phyloP scores from a whole-genome alignment of 2,888 invertebrate species.

The Brachyptera risi region DNA sequence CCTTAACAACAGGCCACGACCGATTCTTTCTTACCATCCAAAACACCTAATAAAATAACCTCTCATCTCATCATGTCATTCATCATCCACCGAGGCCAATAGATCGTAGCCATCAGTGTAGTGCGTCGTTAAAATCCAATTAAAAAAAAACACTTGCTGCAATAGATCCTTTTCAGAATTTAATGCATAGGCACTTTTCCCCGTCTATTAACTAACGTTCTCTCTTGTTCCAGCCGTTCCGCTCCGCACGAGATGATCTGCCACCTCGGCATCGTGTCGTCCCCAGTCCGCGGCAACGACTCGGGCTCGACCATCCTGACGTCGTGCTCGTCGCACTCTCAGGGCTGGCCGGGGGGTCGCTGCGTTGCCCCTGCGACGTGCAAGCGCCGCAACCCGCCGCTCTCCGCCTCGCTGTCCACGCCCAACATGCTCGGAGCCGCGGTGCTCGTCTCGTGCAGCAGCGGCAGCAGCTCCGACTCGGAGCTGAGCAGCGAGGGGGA shows the following conservation, averaged over 20 bases:
- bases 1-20: too few relatives aligned
- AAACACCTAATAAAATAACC: too few relatives aligned
- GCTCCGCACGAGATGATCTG: background rate
- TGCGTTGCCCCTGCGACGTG: background rate
- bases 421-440: constrained; percentile 45
- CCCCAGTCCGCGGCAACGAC: constrained; percentile 17
- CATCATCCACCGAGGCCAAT: too few relatives aligned
- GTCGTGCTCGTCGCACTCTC: constrained; percentile 20
- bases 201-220: too few relatives aligned
- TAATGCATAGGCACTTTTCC: too few relatives aligned
- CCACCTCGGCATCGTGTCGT: background rate
- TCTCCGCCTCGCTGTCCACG: constrained; percentile 40
- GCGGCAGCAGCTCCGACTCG: constrained; percentile 41
- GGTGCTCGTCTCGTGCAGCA: constrained; percentile 43
- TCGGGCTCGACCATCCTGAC: constrained; percentile 1
- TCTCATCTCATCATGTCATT: too few relatives aligned
- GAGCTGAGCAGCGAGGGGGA: constrained; percentile 33
- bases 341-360: background rate
- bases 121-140: too few relatives aligned
- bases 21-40: too few relatives aligned
- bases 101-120: too few relatives aligned
- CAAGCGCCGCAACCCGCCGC: constrained; percentile 14
- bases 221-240: too few relatives aligned
- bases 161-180: too few relatives aligned
- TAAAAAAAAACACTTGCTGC: too few relatives aligned